Evolutionary conservation across 2,113 vertebrate species (phyloP), one percentile per base, ranked within the genome.

Genomic region (Ramphastos sulfuratus): DNA sequence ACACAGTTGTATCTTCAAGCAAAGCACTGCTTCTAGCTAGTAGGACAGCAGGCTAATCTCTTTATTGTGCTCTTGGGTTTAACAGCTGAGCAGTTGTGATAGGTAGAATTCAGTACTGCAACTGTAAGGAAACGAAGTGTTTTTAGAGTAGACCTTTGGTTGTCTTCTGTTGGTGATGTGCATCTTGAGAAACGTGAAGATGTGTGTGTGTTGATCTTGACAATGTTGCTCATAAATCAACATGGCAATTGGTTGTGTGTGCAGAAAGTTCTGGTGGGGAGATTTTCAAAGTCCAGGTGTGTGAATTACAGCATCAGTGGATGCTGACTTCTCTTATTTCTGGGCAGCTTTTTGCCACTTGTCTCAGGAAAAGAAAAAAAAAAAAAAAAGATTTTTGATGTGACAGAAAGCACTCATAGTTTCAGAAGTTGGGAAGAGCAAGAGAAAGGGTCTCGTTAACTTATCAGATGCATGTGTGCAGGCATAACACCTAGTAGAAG

Each of bases 241-340:
- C 15, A 3, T 6, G 21, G n/a, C 15, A 21, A 5, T 52, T 23
- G 12, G 11, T 60, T 10, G 1, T 1, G 14, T 28, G 31, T 25
- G 18, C 28, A 20, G 63, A 20, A 44, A 52, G 37, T 77, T 75
- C 15, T 56, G 46, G 37, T 33, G 21, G 4, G 0, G 44, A 63
- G 31, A 59, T 71, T 94, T 76, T 83, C 23, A 10, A 59, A 86
- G 42, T 74, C 52, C 13, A 17, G 4, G 15, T 93, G 27, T 8
- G 56, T 50, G 25, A 77, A 27, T 59, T 73, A 9, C 16, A 75
- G 30, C 18, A 35, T 76, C 19, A 44, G 5, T 50, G 24, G 30
- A n/a, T 92, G 61, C 54, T 52, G 30, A 48, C 24, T 79, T 82
- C 85, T 59, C 52, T 72, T 89, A 24, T 28, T 89, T 93, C 79